A percentile compares a stretch with the other conserved stretches of the same genome.
Conservation (phyloP, 2,888 invertebrate genomes). For the Hypena proboscidalis region DNA sequence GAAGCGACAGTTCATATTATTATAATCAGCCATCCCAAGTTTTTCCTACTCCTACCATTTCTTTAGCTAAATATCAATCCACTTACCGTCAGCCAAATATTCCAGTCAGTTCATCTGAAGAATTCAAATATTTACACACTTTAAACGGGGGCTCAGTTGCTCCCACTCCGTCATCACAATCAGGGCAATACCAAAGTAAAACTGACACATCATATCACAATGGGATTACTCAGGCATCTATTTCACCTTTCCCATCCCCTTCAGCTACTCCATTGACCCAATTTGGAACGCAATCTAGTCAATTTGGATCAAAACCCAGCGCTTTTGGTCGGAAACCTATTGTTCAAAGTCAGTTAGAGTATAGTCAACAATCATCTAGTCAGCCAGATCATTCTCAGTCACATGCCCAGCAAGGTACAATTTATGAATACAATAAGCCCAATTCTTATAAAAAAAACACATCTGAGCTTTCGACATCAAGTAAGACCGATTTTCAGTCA, state of each 20-base stretch:
- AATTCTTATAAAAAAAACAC: not conserved
- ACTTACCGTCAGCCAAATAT: conserved; percentile 3
- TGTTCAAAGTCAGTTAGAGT: conserved; percentile 16
- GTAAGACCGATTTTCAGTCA: too few species aligned
- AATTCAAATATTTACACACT: conserved; percentile 36
- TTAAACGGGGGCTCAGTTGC: conserved; percentile 32
- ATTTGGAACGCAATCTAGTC: conserved; percentile 24
- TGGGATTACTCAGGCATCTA: conserved; percentile 34
- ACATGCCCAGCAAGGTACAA: conserved; percentile 15
- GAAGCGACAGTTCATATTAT: conserved; percentile 58
- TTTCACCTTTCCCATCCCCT: conserved; percentile 56
- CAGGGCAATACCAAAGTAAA: conserved; percentile 21
- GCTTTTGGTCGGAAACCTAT: conserved; percentile 18
- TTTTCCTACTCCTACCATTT: conserved; percentile 52
- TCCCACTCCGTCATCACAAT: conserved; percentile 24
- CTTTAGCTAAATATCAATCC: too few species aligned
- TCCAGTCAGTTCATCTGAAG: too few species aligned
- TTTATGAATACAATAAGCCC: conserved; percentile 68
- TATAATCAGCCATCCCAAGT: conserved; percentile 64
- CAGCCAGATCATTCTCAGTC: not conserved
- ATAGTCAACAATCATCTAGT: too few species aligned
- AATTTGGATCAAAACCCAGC: conserved; percentile 37
- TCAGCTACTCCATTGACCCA: conserved; percentile 42
- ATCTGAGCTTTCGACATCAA: too few species aligned
- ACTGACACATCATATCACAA: conserved; percentile 34